Conservation (phyloP, 2,797 vertebrate species). For the Coccyzus lansbergi region DNA sequence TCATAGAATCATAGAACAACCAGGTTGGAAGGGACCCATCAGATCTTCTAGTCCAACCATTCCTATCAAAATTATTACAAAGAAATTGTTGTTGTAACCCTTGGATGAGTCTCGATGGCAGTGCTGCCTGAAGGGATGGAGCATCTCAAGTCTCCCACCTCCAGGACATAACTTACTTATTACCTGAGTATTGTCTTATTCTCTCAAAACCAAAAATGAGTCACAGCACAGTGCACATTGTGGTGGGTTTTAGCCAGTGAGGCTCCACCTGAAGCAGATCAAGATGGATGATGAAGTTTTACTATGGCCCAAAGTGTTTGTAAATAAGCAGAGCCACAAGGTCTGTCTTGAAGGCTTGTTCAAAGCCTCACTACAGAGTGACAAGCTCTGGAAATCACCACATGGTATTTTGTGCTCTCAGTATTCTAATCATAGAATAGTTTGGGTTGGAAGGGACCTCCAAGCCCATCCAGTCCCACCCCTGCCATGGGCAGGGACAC, state of each 20-base stretch:
- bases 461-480: no score
- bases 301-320: fast-evolving
- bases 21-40: no score
- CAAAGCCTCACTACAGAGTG: background rate
- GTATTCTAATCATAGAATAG: no score
- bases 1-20: no score
- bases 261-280: background rate
- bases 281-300: background rate
- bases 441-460: no score
- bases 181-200: background rate
- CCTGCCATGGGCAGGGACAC: no score
- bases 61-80: no score
- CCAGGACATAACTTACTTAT: background rate
- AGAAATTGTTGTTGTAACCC: background rate
- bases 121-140: background rate
- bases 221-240: background rate
- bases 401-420: background rate
- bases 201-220: background rate
- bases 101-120: background rate
- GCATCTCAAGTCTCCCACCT: background rate
- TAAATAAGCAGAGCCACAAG: background rate
- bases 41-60: no score
- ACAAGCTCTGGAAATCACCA: background rate
- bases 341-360: background rate
- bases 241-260: background rate